Evolutionary conservation across 2,113 vertebrate genomes (phyloP).

Genomic region (Nycticryphes semicollaris): DNA sequence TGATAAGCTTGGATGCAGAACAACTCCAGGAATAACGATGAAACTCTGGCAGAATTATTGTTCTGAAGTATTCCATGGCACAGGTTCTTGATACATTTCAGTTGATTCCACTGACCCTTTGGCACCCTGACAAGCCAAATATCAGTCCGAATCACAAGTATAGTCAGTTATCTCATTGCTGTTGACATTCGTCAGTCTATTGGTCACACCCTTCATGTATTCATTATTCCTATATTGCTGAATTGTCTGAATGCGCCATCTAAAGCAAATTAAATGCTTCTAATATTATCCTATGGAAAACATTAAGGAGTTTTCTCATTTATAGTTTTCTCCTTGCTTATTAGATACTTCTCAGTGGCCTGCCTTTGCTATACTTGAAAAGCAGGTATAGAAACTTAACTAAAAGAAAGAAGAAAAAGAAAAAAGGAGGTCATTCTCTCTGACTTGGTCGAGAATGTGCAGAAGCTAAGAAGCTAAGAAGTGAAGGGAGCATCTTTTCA

Average conservation of each 20-base stretch:
- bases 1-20: background rate
- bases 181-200: background rate
- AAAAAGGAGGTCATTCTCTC: background rate
- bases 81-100: background rate
- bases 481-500: background rate
- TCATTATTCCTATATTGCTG: slow-evolving; percentile 5
- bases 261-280: slow-evolving; percentile 18
- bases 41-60: background rate
- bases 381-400: background rate
- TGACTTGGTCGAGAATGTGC: background rate
- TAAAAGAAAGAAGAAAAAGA: background rate
- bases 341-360: background rate
- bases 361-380: background rate
- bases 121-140: background rate
- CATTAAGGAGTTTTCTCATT: background rate
- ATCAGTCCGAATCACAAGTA: background rate
- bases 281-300: slow-evolving; percentile 5
- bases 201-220: background rate
- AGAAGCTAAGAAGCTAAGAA: background rate
- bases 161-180: background rate
- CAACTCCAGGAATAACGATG: background rate
- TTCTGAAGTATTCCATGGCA: background rate
- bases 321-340: background rate
- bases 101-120: background rate
- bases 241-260: background rate